Evolutionary conservation across 1,140 invertebrate genomes (phyloP).

Genomic region (Zaprionus nigranus): DNA sequence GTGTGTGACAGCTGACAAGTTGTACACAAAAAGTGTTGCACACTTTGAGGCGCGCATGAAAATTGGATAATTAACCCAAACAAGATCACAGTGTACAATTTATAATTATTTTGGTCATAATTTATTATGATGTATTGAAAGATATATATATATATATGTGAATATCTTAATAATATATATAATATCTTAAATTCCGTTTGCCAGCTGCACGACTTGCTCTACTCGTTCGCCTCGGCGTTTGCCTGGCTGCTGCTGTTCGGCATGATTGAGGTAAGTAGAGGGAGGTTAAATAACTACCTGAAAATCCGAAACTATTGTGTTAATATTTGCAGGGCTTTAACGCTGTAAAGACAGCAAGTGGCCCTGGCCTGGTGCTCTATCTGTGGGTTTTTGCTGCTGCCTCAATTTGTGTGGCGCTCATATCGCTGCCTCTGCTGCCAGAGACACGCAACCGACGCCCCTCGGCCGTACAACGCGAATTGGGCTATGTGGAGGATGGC

Average conservation of each 20-base stretch:
- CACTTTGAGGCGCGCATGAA: background rate
- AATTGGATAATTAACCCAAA: background rate
- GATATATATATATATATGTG: too few species aligned
- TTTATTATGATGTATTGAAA: too few species aligned
- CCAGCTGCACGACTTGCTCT: conserved; percentile 65
- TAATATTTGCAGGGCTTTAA: conserved; percentile 56
- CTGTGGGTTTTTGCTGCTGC: conserved; percentile 71
- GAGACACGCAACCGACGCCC: conserved; percentile 64
- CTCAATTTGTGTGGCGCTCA: conserved; percentile 59
- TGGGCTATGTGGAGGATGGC: conserved; percentile 57
- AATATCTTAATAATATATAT: too few species aligned
- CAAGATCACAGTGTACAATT: too few species aligned
- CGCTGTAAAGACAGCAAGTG: conserved; percentile 53
- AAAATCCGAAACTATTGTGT: background rate
- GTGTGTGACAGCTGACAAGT: background rate
- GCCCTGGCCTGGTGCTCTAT: conserved; percentile 51
- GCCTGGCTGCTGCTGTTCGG: conserved; percentile 70
- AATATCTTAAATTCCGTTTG: background rate
- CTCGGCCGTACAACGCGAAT: conserved; percentile 58
- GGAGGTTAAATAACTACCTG: background rate
- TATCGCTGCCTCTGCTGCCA: conserved; percentile 63
- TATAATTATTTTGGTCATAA: too few species aligned
- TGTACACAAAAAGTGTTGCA: background rate
- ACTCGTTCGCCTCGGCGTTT: conserved; percentile 60
- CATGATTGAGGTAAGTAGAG: conserved; percentile 65